Conservation (phyloP, 1,140 invertebrate genomes). For the Piezodorus guildinii region DNA sequence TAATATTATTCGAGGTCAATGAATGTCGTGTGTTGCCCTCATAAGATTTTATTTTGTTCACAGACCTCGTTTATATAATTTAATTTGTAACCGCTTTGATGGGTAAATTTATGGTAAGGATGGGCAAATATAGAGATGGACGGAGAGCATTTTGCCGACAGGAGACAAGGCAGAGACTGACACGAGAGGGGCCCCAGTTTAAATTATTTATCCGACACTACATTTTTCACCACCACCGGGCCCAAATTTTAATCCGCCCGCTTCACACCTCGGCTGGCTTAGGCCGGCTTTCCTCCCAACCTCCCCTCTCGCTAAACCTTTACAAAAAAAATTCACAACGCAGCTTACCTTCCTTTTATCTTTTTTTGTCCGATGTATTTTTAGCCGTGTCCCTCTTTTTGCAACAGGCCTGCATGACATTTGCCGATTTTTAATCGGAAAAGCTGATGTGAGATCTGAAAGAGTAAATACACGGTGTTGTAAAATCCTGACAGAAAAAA, state of each 20-base stretch:
- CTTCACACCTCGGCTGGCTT: constrained; percentile 4
- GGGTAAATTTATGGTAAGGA: not conserved
- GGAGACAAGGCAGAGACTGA: not conserved
- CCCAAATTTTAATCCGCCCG: not conserved
- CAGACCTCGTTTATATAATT: too few relatives aligned
- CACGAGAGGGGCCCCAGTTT: not conserved
- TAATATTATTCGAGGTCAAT: too few relatives aligned
- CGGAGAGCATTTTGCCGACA: not conserved
- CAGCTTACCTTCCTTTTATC: not conserved
- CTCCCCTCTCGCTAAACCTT: not conserved
- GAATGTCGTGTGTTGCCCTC: too few relatives aligned
- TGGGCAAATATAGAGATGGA: not conserved
- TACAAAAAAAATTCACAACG: not conserved
- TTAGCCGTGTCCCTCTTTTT: too few relatives aligned
- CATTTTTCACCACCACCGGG: not conserved
- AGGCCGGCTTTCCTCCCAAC: not conserved
- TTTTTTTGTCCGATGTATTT: too few relatives aligned
- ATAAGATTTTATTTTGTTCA: too few relatives aligned
- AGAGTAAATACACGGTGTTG: too few relatives aligned
- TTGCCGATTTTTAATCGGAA: too few relatives aligned
- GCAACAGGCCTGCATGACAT: too few relatives aligned
- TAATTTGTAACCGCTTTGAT: too few relatives aligned
- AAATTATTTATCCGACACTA: not conserved
- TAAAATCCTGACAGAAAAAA: too few relatives aligned
- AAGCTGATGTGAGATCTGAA: too few relatives aligned